These are phyloP conservation scores for Patella pellucida DNA, from an alignment of 2,888 invertebrate species.

Conservation along the genomic window DNA sequence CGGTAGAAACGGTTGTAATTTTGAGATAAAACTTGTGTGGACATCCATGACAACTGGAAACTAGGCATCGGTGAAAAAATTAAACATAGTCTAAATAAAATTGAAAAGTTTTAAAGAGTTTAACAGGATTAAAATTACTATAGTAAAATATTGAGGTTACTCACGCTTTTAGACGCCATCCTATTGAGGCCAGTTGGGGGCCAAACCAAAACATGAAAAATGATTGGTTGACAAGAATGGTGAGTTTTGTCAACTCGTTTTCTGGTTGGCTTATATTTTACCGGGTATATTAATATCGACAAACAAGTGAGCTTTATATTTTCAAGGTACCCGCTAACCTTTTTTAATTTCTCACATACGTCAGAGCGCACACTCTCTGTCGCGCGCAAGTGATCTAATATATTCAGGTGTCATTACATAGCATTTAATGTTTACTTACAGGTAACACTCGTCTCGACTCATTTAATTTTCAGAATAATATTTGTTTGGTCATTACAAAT, in stretches of 20 bases:
- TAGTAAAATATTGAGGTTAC: conserved; percentile 44
- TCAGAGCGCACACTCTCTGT: no score
- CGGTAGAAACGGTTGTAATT: no score
- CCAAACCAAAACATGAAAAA: conserved; percentile 30
- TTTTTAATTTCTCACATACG: background rate
- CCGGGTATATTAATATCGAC: background rate
- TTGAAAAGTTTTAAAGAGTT: background rate
- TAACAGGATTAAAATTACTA: conserved; percentile 24
- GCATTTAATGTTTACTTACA: no score
- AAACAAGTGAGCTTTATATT: background rate
- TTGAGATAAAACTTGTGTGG: no score
- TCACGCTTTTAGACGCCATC: conserved; percentile 64
- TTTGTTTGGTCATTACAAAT: no score
- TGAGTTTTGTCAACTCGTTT: conserved; percentile 28
- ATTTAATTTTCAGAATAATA: no score
- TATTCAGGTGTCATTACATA: no score
- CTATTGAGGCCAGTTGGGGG: conserved; percentile 42
- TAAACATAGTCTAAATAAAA: no score
- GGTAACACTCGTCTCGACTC: no score
- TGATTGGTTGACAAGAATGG: conserved; percentile 38
- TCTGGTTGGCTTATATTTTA: conserved; percentile 29
- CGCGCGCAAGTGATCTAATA: no score
- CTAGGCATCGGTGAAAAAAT: no score
- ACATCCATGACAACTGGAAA: no score
- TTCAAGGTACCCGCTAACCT: background rate